A percentile compares a stretch with the other conserved stretches of the same genome.
Conservation (phyloP, 1,140 invertebrate genomes). For the Dufourea novaeangliae region DNA sequence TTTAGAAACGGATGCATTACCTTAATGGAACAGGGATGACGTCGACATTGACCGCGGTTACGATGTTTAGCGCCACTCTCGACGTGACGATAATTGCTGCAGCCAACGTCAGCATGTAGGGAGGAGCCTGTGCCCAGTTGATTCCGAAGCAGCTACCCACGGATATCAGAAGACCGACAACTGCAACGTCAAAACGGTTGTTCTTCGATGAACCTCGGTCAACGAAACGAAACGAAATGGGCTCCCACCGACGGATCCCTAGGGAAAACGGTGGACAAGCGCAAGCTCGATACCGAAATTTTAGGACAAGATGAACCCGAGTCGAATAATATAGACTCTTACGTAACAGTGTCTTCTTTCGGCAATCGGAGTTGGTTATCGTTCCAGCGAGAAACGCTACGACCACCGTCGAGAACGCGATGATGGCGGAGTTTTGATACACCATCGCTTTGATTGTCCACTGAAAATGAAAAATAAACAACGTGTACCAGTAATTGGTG, state of each 20-base stretch:
- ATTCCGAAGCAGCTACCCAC: constrained; percentile 73
- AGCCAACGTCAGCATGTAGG: constrained; percentile 73
- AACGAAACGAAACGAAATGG: neutral
- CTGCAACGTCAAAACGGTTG: constrained; percentile 58
- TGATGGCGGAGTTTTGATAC: constrained; percentile 76
- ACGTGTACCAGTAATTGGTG: neutral
- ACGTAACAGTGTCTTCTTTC: constrained; percentile 73
- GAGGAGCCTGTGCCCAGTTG: constrained; percentile 76
- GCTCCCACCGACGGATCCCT: neutral
- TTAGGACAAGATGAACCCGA: neutral
- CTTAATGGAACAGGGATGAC: constrained; percentile 76
- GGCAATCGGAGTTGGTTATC: constrained; percentile 58
- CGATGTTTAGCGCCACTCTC: constrained; percentile 71
- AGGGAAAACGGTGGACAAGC: neutral
- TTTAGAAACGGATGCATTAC: constrained; percentile 63
- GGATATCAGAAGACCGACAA: constrained; percentile 68
- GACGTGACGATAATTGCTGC: constrained; percentile 72
- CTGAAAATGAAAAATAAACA: constrained; percentile 62
- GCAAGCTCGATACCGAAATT: neutral
- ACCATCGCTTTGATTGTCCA: constrained; percentile 68
- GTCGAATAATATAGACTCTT: constrained; percentile 37
- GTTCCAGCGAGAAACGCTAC: constrained; percentile 67
- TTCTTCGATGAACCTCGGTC: neutral
- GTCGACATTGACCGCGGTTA: constrained; percentile 68
- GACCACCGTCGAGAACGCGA: constrained; percentile 70